These are phyloP conservation scores for Callaeas wilsoni DNA, from an alignment of 2,113 vertebrate species.

Conservation along the genomic window DNA sequence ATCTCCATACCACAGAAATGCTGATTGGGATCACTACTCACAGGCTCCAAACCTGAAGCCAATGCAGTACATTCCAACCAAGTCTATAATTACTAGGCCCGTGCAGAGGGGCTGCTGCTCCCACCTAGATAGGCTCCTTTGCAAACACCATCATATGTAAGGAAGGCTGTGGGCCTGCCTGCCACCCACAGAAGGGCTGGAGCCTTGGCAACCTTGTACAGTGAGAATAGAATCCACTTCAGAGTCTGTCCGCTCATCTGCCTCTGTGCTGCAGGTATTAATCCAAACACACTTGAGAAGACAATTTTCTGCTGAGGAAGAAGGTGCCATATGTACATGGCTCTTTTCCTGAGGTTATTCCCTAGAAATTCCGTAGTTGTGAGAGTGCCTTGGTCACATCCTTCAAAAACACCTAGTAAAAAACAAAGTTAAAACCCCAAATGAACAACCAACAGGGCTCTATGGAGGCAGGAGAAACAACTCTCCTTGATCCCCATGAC, in stretches of 20 bases:
- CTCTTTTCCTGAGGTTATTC: neutral
- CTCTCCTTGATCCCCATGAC: rapidly evolving
- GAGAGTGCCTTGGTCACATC: neutral
- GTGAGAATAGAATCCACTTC: neutral
- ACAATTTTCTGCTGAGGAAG: neutral
- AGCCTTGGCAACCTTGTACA: neutral
- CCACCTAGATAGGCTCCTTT: neutral
- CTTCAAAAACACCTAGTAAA: neutral
- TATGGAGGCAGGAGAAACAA: neutral
- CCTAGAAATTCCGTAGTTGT: neutral
- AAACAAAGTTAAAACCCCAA: neutral
- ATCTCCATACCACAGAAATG: rapidly evolving
- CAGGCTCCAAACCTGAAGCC: neutral
- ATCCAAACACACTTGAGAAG: neutral
- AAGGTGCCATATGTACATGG: neutral
- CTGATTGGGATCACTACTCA: rapidly evolving
- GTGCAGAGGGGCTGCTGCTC: neutral
- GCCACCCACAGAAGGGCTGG: neutral
- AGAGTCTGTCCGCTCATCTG: neutral
- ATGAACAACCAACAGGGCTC: neutral
- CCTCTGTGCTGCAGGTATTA: neutral
- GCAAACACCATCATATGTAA: rapidly evolving
- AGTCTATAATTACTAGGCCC: neutral
- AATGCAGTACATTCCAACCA: neutral
- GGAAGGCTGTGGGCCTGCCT: neutral